Conservation (phyloP, 2,888 invertebrate genomes). For the Pachymerium ferrugineum region DNA sequence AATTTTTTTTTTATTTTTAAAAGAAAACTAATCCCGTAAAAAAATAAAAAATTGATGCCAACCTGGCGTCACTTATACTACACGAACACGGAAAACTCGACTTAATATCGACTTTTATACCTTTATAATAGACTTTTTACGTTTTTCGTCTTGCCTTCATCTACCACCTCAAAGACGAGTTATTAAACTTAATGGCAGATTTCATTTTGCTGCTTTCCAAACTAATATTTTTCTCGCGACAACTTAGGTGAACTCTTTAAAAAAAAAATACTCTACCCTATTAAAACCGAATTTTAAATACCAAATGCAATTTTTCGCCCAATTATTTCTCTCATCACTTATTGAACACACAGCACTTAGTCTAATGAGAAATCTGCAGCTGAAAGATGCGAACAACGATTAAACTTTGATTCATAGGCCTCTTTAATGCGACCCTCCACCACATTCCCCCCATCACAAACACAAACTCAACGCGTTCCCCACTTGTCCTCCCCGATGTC, state of each 20-base stretch:
- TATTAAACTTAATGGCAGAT: not conserved
- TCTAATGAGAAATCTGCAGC: not conserved
- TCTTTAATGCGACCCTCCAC: not conserved
- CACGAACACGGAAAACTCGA: not conserved
- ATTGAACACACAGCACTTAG: not conserved
- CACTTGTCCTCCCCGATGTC: conserved; percentile 27
- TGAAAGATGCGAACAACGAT: conserved; percentile 1
- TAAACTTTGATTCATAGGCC: conserved; percentile 9
- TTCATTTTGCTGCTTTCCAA: no score
- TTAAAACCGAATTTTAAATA: not conserved
- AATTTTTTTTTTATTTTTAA: no score
- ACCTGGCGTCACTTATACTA: not conserved
- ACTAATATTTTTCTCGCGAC: no score
- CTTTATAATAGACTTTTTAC: conserved; percentile 7
- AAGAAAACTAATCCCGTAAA: not conserved
- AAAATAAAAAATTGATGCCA: not conserved
- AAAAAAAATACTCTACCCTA: no score
- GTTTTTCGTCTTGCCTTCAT: not conserved
- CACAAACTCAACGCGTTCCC: conserved; percentile 21
- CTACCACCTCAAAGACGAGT: not conserved
- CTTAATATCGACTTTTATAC: conserved; percentile 7
- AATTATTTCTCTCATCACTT: not conserved
- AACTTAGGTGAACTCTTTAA: no score
- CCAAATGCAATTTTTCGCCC: not conserved
- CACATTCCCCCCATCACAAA: not conserved